Base-by-base conservation (phyloP, 2,797 vertebrate genomes). In the Brachyalestes nurse region DNA sequence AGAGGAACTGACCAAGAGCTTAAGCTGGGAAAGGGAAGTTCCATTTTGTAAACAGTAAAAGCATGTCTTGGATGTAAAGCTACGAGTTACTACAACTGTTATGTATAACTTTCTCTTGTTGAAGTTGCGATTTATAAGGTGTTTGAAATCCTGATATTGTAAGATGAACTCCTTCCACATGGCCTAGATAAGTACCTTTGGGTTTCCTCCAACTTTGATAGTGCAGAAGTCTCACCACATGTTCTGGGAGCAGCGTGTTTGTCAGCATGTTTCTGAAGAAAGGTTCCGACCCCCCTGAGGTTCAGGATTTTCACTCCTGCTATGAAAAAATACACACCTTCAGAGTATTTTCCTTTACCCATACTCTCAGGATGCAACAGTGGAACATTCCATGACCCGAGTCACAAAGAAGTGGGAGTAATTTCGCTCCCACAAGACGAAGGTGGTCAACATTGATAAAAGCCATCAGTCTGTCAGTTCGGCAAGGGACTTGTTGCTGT, bases 401-500 rank as follows among this genome's bases (percentile, higher is more conserved):
- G 83, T 91, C 86, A 86, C 86, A 90, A 91, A 93, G 91, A 91
- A 88, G 78, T 88, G 92, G 92, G 92, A 92, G 78, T 87, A 78
- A 78, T 83, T 71, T 80, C 62, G 65, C 78, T 91, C 91, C 91
- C 90, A 74, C 87, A 88, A 92, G 82, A 82, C 64, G 12, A 80
- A 85, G 84, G 91, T 89, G 93, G 92, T 92, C 93, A 94, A 92
- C 92, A 93, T 90, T 94, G 92, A 93, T 90, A 88, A 90, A 92
- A 93, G 90, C 86, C 86, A 23, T 81, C 67, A 69, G 79, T 77
- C 0, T 80, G 88, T 91, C 80, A 4, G 84, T 72, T 86, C 90
- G 88, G 88, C 87, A 76, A 86, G 92, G 91, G 92, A 93, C 86
- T 87, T 17, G 69, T 78, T 83, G 62, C 82, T 83, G 84, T 55